phyloP scores from a whole-genome alignment of 2,888 invertebrate genomes.

The Prosopocoilus inquinatus region DNA sequence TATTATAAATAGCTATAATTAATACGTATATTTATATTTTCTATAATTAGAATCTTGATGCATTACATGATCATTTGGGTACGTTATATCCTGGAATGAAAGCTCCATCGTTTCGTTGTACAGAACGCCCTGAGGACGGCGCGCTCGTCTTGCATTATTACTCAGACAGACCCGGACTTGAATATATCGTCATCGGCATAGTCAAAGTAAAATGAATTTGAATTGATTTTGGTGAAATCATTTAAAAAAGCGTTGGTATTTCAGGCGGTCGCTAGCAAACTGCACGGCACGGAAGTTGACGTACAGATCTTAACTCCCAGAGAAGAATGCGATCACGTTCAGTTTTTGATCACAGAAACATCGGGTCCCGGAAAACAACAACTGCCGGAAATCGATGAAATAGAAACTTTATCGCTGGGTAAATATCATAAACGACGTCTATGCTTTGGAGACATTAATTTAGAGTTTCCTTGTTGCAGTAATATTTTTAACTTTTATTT shows the following conservation, averaged over 20 bases:
- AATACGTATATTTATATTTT: too few species aligned
- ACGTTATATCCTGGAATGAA: constrained; percentile 93
- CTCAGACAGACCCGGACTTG: constrained; percentile 89
- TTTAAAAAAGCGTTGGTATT: constrained; percentile 24
- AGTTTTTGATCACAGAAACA: constrained; percentile 87
- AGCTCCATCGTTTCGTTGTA: constrained; percentile 94
- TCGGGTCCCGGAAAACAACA: constrained; percentile 64
- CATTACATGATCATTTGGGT: constrained; percentile 91
- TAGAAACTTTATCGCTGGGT: constrained; percentile 72
- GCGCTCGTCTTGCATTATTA: constrained; percentile 92
- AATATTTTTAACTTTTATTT: too few species aligned
- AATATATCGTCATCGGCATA: constrained; percentile 95
- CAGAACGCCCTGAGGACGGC: constrained; percentile 85
- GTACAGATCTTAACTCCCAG: constrained; percentile 87
- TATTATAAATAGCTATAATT: too few species aligned
- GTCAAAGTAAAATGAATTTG: constrained; percentile 70
- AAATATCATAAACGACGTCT: constrained; percentile 29
- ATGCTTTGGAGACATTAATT: too few species aligned
- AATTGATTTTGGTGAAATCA: neutral
- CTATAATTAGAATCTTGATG: constrained; percentile 80
- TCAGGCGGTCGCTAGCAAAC: constrained; percentile 88
- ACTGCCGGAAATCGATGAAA: constrained; percentile 69
- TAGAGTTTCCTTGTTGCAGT: too few species aligned
- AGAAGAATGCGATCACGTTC: constrained; percentile 86
- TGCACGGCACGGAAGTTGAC: constrained; percentile 90